Evolutionary conservation across 2,113 vertebrate genomes (phyloP).

Genomic region (Catharus fuscescens): DNA sequence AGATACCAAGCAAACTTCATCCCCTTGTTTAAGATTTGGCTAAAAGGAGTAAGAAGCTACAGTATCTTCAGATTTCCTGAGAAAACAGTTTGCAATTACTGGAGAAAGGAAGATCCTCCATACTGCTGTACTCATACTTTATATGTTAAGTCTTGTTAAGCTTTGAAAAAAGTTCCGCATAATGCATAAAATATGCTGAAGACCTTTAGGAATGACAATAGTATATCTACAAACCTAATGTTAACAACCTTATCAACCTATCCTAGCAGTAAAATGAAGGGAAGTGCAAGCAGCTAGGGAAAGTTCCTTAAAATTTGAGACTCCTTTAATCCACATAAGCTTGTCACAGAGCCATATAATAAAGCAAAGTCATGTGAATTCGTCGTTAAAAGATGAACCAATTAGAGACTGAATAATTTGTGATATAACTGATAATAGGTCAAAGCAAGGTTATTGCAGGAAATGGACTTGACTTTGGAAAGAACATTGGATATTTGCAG

Average conservation of each 20-base stretch:
- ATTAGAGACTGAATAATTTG: conserved; percentile 65
- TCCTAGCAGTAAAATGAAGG: neutral
- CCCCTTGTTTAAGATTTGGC: neutral
- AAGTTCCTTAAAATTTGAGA: conserved; percentile 2
- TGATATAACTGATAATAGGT: conserved; percentile 58
- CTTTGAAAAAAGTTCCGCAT: neutral
- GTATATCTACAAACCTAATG: neutral
- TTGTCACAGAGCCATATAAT: neutral
- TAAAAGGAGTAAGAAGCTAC: neutral
- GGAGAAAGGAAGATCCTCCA: neutral
- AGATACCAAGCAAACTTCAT: neutral
- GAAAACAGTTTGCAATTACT: neutral
- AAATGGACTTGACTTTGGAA: conserved; percentile 66
- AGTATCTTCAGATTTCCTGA: neutral
- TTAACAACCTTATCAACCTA: neutral
- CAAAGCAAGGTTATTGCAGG: conserved; percentile 60
- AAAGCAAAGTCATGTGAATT: conserved; percentile 57
- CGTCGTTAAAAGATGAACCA: conserved; percentile 51
- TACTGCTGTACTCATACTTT: neutral
- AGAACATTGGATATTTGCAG: conserved; percentile 55
- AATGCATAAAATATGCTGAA: neutral
- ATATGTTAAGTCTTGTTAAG: neutral
- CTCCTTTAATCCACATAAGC: neutral
- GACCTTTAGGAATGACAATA: neutral
- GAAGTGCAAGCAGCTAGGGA: neutral